phyloP scores from a whole-genome alignment of 1,140 invertebrate genomes.

The Euura lappo region DNA sequence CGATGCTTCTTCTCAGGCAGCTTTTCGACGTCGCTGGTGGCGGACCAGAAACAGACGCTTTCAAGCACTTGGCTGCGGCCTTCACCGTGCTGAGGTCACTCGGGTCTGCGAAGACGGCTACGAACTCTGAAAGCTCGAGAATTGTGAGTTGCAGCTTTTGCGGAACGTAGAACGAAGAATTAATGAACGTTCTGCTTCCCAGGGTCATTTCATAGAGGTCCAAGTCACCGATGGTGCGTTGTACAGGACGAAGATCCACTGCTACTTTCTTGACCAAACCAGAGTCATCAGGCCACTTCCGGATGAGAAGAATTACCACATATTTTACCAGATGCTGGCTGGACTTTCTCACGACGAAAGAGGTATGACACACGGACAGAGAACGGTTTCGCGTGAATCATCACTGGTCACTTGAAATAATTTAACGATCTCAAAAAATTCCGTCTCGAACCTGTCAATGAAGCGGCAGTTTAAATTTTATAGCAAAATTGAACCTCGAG shows the following conservation, averaged over 20 bases:
- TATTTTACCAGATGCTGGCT: slow-evolving; percentile 96
- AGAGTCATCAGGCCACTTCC: slow-evolving; percentile 84
- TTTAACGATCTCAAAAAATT: not conserved
- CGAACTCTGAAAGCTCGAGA: slow-evolving; percentile 92
- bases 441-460: not conserved
- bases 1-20: slow-evolving; percentile 88
- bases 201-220: slow-evolving; percentile 96
- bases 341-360: slow-evolving; percentile 87
- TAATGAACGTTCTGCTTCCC: slow-evolving; percentile 20
- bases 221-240: slow-evolving; percentile 95
- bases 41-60: slow-evolving; percentile 94
- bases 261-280: slow-evolving; percentile 93
- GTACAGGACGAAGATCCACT: slow-evolving; percentile 95
- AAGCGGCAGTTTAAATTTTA: slow-evolving; percentile 18
- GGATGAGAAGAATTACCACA: slow-evolving; percentile 95
- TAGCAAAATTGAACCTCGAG: slow-evolving; percentile 80
- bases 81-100: slow-evolving; percentile 92
- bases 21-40: slow-evolving; percentile 93
- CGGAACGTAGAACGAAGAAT: not conserved
- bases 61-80: slow-evolving; percentile 92
- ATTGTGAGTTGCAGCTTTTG: slow-evolving; percentile 72
- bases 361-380: slow-evolving; percentile 52
- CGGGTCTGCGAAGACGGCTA: slow-evolving; percentile 87
- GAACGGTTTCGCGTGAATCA: not conserved
- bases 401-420: not conserved